A percentile compares a stretch with the other conserved stretches of the same genome.
Evolutionary conservation across 2,113 vertebrate species (phyloP).

Genomic region (Channa maculata): DNA sequence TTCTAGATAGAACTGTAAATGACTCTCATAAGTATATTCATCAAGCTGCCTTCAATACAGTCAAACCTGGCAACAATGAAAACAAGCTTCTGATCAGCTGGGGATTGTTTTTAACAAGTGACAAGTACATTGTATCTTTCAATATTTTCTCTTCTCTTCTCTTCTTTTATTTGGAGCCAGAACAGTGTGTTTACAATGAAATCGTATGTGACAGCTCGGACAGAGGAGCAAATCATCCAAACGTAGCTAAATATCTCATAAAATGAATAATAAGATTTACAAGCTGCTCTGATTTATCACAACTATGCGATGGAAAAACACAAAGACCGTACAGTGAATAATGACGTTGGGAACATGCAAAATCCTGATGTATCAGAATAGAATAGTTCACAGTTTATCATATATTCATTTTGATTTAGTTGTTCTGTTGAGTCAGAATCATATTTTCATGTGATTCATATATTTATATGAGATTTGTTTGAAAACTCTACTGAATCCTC

Average conservation of each 20-base stretch:
- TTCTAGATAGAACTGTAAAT: slow-evolving; percentile 11
- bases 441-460: too few species aligned
- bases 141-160: slow-evolving; percentile 3
- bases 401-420: not conserved
- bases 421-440: not conserved
- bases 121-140: not conserved
- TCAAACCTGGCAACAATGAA: slow-evolving; percentile 14
- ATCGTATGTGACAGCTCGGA: slow-evolving; percentile 24
- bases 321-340: slow-evolving; percentile 13
- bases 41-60: not conserved
- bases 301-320: slow-evolving; percentile 12
- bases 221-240: slow-evolving; percentile 11
- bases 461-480: too few species aligned
- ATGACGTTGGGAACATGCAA: slow-evolving; percentile 15
- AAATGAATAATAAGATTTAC: slow-evolving; percentile 51
- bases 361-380: not conserved
- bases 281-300: slow-evolving; percentile 30
- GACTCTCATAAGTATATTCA: not conserved
- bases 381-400: not conserved
- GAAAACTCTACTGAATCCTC: too few species aligned
- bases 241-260: slow-evolving; percentile 38
- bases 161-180: not conserved
- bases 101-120: slow-evolving; percentile 1
- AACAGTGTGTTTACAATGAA: slow-evolving; percentile 1
- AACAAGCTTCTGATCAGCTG: slow-evolving; percentile 1